Evolutionary conservation across 2,113 vertebrate genomes (phyloP).

Genomic region (Corapipo altera): DNA sequence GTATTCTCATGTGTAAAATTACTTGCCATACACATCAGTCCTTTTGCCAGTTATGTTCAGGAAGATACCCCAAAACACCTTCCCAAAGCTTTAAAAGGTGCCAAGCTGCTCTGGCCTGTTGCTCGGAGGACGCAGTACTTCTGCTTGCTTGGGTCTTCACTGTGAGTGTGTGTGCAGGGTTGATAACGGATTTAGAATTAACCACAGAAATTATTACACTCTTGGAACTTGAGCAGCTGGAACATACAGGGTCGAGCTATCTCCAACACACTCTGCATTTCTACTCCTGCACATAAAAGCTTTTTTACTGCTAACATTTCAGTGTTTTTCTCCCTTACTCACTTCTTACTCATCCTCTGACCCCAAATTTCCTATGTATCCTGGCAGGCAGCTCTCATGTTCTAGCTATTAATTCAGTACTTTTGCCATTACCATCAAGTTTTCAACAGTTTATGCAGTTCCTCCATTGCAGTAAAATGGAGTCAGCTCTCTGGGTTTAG

Average conservation of each 20-base stretch:
- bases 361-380: background rate
- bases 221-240: background rate
- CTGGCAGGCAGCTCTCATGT: background rate
- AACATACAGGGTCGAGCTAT: background rate
- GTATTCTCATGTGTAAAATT: background rate
- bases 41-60: background rate
- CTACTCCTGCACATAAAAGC: background rate
- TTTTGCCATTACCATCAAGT: background rate
- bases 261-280: background rate
- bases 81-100: background rate
- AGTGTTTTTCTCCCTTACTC: background rate
- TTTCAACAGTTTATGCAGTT: background rate
- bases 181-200: background rate
- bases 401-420: background rate
- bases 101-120: background rate
- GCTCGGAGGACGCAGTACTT: background rate
- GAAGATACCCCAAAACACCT: background rate
- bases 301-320: background rate
- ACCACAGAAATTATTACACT: background rate
- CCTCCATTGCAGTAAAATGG: background rate
- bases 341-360: background rate
- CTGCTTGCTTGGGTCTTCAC: background rate
- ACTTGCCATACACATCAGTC: fast-evolving
- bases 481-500: background rate
- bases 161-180: background rate